Percentiles rank a stretch among this genome's conserved stretches.
These are phyloP conservation scores for Drosophila suzukii DNA, from an alignment of 1,140 invertebrate genomes.

Conservation along the genomic window DNA sequence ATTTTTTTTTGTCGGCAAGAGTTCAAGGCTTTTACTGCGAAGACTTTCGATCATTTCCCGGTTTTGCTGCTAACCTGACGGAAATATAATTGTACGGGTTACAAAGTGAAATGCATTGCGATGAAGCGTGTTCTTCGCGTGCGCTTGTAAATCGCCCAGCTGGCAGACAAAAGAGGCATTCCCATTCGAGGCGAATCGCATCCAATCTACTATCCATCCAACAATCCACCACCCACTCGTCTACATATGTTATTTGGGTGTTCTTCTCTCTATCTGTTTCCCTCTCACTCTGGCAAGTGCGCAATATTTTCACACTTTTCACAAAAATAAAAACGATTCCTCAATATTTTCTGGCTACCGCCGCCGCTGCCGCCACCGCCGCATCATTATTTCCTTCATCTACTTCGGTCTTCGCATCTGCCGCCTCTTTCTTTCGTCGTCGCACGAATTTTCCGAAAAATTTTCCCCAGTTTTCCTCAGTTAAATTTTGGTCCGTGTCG, in stretches of 20 bases:
- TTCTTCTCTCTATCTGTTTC: slow-evolving; percentile 4
- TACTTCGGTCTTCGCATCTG: slow-evolving; percentile 32
- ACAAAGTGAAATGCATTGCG: slow-evolving; percentile 60
- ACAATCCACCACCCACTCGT: slow-evolving; percentile 39
- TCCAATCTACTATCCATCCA: slow-evolving; percentile 27
- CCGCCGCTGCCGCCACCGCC: slow-evolving; percentile 10
- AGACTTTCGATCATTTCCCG: slow-evolving; percentile 68
- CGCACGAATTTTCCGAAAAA: slow-evolving; percentile 58
- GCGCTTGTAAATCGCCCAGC: slow-evolving; percentile 13
- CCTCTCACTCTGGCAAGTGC: slow-evolving; percentile 65
- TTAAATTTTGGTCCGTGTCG: slow-evolving; percentile 79
- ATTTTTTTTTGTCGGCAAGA: slow-evolving; percentile 33
- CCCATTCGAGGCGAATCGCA: slow-evolving; percentile 20
- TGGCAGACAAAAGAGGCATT: slow-evolving; percentile 52
- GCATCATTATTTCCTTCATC: slow-evolving; percentile 52
- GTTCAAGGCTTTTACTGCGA: slow-evolving; percentile 69
- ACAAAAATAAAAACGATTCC: slow-evolving; percentile 82
- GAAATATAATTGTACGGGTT: slow-evolving; percentile 42
- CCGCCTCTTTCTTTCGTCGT: slow-evolving; percentile 44
- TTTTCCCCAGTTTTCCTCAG: slow-evolving; percentile 59
- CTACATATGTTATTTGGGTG: slow-evolving; percentile 19
- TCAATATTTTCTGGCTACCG: slow-evolving; percentile 71
- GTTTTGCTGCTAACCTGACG: slow-evolving; percentile 64
- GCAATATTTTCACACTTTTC: slow-evolving; percentile 83
- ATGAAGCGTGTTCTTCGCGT: slow-evolving; percentile 38